Conservation (phyloP, 2,797 vertebrate genomes). For the Pyrocephalus nanus region DNA sequence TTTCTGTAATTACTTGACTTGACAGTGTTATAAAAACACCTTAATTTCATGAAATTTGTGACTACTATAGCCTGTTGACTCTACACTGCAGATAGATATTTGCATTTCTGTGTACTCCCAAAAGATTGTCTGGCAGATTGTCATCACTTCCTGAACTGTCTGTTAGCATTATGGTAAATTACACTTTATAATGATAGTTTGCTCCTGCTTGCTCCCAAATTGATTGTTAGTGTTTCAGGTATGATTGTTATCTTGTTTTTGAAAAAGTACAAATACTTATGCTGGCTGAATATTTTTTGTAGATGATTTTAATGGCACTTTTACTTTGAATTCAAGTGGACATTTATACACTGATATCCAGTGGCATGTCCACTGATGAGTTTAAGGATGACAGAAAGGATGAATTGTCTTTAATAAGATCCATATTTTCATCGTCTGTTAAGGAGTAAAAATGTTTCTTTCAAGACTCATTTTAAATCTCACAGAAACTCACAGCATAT, state of each 20-base stretch:
- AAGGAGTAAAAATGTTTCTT: not conserved
- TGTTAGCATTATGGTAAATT: not conserved
- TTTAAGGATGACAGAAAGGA: not conserved
- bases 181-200: not conserved
- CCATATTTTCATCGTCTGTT: not conserved
- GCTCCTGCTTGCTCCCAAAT: not conserved
- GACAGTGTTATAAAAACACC: not conserved
- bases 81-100: not conserved
- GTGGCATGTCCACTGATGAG: not conserved
- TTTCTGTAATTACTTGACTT: not conserved
- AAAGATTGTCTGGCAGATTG: not conserved
- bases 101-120: not conserved
- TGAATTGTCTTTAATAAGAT: not conserved
- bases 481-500: not conserved
- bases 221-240: not conserved
- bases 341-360: not conserved
- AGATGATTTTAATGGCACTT: not conserved
- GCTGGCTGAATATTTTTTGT: not conserved
- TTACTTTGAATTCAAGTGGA: too few species aligned
- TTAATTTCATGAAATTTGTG: not conserved
- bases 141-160: not conserved
- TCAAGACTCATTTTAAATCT: not conserved
- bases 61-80: not conserved
- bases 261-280: not conserved
- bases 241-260: not conserved